Conservation (phyloP, 2,113 vertebrate genomes). For the Syngnathoides biaculeatus region DNA sequence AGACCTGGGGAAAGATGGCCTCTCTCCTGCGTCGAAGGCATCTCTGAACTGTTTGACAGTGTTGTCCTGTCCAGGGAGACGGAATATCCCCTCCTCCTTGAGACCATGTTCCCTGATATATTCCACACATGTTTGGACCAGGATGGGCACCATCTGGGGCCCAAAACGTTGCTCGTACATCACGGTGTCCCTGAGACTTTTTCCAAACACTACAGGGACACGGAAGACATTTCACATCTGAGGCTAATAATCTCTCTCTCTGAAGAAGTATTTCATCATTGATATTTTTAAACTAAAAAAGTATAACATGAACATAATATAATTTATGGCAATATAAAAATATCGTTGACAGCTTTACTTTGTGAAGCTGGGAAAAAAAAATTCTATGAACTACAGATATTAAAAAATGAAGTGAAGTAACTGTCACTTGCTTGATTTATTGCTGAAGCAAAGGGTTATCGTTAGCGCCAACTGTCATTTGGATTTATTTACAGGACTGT, state of each 20-base stretch:
- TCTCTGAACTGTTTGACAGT: conserved; percentile 89
- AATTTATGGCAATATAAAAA: too few species aligned
- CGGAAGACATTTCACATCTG: not conserved
- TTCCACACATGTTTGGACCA: conserved; percentile 88
- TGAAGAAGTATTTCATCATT: not conserved
- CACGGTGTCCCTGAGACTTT: conserved; percentile 81
- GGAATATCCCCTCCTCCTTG: conserved; percentile 91
- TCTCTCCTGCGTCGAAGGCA: conserved; percentile 88
- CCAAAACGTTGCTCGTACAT: conserved; percentile 84
- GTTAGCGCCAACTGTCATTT: not conserved
- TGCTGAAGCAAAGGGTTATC: not conserved
- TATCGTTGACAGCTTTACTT: not conserved
- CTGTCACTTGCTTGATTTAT: not conserved
- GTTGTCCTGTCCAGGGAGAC: conserved; percentile 93
- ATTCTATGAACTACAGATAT: not conserved
- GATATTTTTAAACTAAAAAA: not conserved
- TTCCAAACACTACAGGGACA: conserved; percentile 81
- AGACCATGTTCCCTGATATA: conserved; percentile 85
- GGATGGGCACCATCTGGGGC: conserved; percentile 81
- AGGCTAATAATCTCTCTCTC: not conserved
- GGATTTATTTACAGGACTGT: not conserved
- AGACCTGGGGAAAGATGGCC: conserved; percentile 87
- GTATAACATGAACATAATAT: too few species aligned
- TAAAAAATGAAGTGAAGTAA: not conserved
- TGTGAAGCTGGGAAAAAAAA: not conserved